Percentiles rank a stretch among this genome's conserved stretches.
These are phyloP conservation scores for Neopelma chrysocephalum DNA, from an alignment of 2,797 vertebrate genomes.

Conservation along the genomic window DNA sequence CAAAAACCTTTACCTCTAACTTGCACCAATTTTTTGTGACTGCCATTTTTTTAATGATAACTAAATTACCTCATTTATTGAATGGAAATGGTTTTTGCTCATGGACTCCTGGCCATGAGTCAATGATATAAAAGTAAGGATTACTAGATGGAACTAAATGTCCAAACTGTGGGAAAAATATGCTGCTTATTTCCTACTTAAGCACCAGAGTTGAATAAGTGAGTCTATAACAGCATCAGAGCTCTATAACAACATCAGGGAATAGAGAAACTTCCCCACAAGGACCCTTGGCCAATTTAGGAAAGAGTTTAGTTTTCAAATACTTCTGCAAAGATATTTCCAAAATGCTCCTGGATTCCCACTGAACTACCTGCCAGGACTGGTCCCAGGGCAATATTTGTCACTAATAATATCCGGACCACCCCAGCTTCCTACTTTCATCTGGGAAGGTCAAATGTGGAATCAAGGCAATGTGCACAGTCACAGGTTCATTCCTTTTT, in stretches of 20 bases:
- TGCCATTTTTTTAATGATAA: neutral
- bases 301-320: neutral
- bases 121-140: neutral
- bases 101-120: neutral
- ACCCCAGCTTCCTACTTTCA: neutral
- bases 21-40: neutral
- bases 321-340: neutral
- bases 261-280: neutral
- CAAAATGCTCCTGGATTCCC: neutral
- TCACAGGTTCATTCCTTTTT: neutral
- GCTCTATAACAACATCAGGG: neutral
- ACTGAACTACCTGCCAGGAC: neutral
- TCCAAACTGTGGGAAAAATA: neutral
- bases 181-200: neutral
- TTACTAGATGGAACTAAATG: neutral
- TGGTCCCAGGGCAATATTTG: neutral
- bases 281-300: neutral
- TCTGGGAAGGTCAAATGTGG: neutral
- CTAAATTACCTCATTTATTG: neutral
- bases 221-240: neutral
- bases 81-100: neutral
- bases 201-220: neutral
- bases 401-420: neutral
- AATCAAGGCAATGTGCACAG: neutral
- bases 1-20: neutral